These are phyloP conservation scores for Uropetala carovei DNA, from an alignment of 2,888 invertebrate species.

Conservation along the genomic window DNA sequence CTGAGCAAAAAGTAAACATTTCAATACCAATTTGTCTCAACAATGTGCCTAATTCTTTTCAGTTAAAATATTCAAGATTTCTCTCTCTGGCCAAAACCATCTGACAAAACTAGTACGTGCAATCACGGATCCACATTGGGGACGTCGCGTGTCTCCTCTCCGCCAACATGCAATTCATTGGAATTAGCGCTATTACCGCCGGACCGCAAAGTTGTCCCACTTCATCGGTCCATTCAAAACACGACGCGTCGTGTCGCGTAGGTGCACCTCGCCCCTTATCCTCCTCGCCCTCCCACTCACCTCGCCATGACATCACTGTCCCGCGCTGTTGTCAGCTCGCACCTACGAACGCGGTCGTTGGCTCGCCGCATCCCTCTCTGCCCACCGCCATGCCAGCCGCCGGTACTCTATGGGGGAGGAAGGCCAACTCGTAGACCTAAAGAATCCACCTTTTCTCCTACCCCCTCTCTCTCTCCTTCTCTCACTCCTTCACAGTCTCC, in stretches of 20 bases:
- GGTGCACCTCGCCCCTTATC: neutral
- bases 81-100: neutral
- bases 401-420: neutral
- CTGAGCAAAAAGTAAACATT: no score
- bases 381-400: neutral
- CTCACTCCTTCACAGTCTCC: no score
- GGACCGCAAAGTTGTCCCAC: neutral
- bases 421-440: neutral
- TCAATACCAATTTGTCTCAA: neutral
- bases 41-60: neutral
- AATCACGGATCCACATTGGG: neutral
- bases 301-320: neutral
- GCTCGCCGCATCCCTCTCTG: neutral
- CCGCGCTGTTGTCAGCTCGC: slow-evolving; percentile 10
- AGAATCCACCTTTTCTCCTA: no score
- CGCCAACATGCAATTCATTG: no score
- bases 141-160: neutral
- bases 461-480: no score
- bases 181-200: neutral
- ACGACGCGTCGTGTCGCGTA: neutral
- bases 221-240: no score
- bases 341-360: neutral
- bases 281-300: neutral
- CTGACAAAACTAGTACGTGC: neutral
- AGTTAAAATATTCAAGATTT: neutral